Evolutionary conservation across 2,113 vertebrate genomes (phyloP).

Genomic region (Gobio gobio): DNA sequence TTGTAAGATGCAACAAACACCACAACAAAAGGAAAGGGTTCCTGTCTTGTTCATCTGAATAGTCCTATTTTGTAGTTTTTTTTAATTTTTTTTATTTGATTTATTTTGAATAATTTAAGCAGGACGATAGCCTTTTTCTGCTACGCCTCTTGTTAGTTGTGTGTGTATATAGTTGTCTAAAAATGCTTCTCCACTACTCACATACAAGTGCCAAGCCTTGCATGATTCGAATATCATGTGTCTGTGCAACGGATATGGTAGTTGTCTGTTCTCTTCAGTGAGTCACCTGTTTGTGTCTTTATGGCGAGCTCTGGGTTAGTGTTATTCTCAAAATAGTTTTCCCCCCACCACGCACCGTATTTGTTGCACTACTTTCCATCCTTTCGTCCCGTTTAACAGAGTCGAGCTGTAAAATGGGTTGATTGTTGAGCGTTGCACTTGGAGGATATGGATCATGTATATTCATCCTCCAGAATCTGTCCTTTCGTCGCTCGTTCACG

Average conservation of each 20-base stretch:
- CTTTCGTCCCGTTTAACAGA: constrained; percentile 54
- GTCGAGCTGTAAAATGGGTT: constrained; percentile 55
- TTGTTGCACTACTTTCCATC: constrained; percentile 52
- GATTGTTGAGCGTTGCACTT: constrained; percentile 65
- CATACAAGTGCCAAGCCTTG: neutral
- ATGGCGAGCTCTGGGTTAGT: constrained; percentile 15
- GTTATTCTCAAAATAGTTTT: neutral
- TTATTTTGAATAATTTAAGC: neutral
- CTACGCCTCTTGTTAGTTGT: neutral
- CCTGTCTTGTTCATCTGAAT: neutral
- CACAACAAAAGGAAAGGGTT: constrained; percentile 1
- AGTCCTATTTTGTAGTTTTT: constrained; percentile 13
- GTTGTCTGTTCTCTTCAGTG: constrained; percentile 43
- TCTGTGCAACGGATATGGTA: constrained; percentile 52
- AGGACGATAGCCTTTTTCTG: neutral
- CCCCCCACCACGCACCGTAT: constrained; percentile 4
- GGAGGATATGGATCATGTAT: constrained; percentile 56
- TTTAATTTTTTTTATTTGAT: neutral
- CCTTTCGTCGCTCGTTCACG: constrained; percentile 53
- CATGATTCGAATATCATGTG: constrained; percentile 42
- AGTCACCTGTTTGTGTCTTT: constrained; percentile 32
- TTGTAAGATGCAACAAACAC: constrained; percentile 37
- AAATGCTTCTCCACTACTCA: constrained; percentile 9
- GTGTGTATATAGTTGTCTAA: constrained; percentile 25
- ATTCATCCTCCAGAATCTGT: constrained; percentile 4